Conservation (phyloP, 2,888 invertebrate genomes). For the Tuta absoluta region DNA sequence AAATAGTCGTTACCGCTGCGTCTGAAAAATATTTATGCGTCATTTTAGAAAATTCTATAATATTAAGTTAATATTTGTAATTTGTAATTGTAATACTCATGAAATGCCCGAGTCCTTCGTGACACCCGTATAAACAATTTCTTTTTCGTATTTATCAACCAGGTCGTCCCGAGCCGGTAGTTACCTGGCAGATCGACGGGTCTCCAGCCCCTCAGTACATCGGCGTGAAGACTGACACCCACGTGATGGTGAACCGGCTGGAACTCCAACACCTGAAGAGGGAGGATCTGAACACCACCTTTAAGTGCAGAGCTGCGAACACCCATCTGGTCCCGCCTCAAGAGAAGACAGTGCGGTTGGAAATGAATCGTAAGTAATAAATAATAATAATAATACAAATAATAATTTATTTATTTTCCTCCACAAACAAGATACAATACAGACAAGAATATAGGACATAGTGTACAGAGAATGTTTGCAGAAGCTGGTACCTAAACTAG, state of each 20-base stretch:
- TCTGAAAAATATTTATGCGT: no score
- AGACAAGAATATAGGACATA: no score
- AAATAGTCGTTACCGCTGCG: no score
- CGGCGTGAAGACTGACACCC: slow-evolving; percentile 85
- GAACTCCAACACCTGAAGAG: slow-evolving; percentile 87
- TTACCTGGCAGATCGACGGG: slow-evolving; percentile 90
- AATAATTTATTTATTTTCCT: no score
- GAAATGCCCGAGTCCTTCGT: no score
- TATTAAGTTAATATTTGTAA: no score
- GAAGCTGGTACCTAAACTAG: no score
- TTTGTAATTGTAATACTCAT: no score
- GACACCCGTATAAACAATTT: neutral
- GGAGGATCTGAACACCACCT: slow-evolving; percentile 91
- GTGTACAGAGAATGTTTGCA: no score
- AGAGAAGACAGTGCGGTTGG: slow-evolving; percentile 89
- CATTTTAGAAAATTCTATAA: no score
- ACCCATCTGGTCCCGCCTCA: slow-evolving; percentile 92
- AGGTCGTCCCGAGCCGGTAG: slow-evolving; percentile 91
- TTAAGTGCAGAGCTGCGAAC: slow-evolving; percentile 92
- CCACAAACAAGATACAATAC: no score
- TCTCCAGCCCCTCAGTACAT: slow-evolving; percentile 86
- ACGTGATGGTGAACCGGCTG: slow-evolving; percentile 89
- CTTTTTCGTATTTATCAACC: slow-evolving; percentile 31
- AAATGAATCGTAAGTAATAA: slow-evolving; percentile 91
- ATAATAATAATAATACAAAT: no score